Percentiles rank a stretch among this genome's conserved stretches.
These are phyloP conservation scores for Mimumesa dahlbomi DNA, from an alignment of 2,888 invertebrate genomes.

Conservation along the genomic window DNA sequence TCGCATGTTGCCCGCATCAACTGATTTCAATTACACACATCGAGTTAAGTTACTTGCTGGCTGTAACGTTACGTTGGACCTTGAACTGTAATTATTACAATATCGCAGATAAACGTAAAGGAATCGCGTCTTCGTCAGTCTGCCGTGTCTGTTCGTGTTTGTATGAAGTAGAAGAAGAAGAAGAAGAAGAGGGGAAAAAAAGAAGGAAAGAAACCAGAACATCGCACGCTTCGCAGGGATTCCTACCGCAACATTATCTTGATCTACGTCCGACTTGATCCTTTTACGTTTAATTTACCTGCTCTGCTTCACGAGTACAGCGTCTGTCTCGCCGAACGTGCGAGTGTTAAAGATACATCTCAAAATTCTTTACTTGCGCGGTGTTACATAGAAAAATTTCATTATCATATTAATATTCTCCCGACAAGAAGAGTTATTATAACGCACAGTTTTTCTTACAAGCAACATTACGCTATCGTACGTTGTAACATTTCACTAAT, in stretches of 20 bases:
- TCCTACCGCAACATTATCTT: slow-evolving; percentile 3
- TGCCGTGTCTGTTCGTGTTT: slow-evolving; percentile 23
- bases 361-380: too few species aligned
- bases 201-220: background rate
- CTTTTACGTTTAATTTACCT: slow-evolving; percentile 13
- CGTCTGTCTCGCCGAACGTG: background rate
- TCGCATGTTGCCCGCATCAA: background rate
- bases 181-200: background rate
- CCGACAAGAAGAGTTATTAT: too few species aligned
- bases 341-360: too few species aligned
- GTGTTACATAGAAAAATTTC: too few species aligned
- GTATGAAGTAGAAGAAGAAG: slow-evolving; percentile 18
- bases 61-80: slow-evolving; percentile 4
- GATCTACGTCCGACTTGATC: background rate
- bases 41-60: slow-evolving; percentile 6
- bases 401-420: too few species aligned
- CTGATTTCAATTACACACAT: slow-evolving; percentile 22
- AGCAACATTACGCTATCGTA: too few species aligned
- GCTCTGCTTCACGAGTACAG: background rate
- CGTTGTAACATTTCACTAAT: too few species aligned
- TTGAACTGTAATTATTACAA: slow-evolving; percentile 24
- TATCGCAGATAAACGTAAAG: slow-evolving; percentile 12
- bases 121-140: slow-evolving; percentile 14
- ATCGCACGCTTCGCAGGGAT: background rate
- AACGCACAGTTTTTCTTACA: too few species aligned